Percentiles rank a stretch among this genome's conserved stretches.
These are phyloP conservation scores for Aurelia coerulea DNA, from an alignment of 30 jellyfish, hydroid and myxozoan genomes.

Conservation along the genomic window DNA sequence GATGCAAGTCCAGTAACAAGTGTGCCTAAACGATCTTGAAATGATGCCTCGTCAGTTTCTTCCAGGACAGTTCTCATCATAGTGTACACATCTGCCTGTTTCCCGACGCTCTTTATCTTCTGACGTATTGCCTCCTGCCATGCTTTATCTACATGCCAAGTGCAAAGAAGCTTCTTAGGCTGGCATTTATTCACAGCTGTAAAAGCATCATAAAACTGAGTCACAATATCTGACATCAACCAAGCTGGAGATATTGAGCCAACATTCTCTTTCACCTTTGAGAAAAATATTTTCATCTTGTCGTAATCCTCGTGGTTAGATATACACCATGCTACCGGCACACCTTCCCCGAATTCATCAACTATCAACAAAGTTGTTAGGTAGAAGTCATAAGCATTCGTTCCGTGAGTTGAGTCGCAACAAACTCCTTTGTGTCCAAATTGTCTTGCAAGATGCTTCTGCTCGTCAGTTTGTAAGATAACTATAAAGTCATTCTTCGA, in stretches of 20 bases:
- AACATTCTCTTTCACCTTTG: not conserved
- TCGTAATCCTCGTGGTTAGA: not conserved
- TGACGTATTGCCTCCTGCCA: no score
- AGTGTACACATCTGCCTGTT: no score
- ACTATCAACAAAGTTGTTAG: slow-evolving; percentile 1
- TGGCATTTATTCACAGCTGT: slow-evolving; percentile 2
- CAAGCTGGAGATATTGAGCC: slow-evolving; percentile 9
- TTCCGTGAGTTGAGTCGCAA: not conserved
- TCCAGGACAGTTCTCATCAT: no score
- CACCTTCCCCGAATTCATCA: no score
- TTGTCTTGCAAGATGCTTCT: slow-evolving; percentile 2
- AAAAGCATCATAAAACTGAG: slow-evolving; percentile 8
- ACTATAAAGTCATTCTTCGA: not conserved
- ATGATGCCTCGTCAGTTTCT: not conserved
- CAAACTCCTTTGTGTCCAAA: slow-evolving; percentile 3
- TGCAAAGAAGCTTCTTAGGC: not conserved
- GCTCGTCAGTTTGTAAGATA: not conserved
- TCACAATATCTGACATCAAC: slow-evolving; percentile 1
- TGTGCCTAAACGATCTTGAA: slow-evolving; percentile 1
- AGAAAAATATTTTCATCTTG: not conserved
- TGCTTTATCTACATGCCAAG: no score
- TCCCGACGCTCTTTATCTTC: no score
- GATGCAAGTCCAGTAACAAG: slow-evolving; percentile 7
- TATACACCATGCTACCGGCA: slow-evolving; percentile 8
- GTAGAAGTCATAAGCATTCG: not conserved